Conservation (phyloP, 2,797 vertebrate genomes). For the Gymnopithys bicolor region DNA sequence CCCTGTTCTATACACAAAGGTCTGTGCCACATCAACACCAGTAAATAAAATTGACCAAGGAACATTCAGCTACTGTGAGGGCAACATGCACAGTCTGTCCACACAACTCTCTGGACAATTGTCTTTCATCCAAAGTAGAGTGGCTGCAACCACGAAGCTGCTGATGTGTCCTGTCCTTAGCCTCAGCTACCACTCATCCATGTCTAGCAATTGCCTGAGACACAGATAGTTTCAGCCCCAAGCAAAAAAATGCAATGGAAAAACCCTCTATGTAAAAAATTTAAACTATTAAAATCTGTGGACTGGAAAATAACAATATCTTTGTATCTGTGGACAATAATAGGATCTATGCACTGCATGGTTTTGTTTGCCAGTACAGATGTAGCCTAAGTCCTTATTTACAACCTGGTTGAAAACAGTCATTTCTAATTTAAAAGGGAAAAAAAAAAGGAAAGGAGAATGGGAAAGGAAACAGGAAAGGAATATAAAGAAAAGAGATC, state of each 20-base stretch:
- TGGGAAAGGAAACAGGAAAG: not conserved
- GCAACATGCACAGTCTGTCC: not conserved
- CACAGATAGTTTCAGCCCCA: not conserved
- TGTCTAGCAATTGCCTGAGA: not conserved
- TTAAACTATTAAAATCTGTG: not conserved
- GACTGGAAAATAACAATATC: not conserved
- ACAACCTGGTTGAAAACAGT: not conserved
- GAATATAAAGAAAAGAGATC: not conserved
- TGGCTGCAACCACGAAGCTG: not conserved
- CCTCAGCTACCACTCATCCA: not conserved
- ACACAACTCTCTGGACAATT: not conserved
- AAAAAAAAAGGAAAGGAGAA: not conserved
- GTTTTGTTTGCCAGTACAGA: not conserved
- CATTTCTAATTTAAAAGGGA: not conserved
- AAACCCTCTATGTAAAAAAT: not conserved
- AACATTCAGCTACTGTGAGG: not conserved
- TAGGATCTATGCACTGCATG: not conserved
- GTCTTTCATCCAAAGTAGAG: not conserved
- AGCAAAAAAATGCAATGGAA: not conserved
- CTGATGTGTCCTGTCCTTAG: not conserved
- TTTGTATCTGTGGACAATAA: not conserved
- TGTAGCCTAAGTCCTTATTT: not conserved
- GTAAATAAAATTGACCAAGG: not conserved
- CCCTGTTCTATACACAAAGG: not conserved
- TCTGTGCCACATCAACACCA: not conserved